These are phyloP conservation scores for Vulpes vulpes DNA, from an alignment of 2,113 vertebrate genomes.

Conservation along the genomic window DNA sequence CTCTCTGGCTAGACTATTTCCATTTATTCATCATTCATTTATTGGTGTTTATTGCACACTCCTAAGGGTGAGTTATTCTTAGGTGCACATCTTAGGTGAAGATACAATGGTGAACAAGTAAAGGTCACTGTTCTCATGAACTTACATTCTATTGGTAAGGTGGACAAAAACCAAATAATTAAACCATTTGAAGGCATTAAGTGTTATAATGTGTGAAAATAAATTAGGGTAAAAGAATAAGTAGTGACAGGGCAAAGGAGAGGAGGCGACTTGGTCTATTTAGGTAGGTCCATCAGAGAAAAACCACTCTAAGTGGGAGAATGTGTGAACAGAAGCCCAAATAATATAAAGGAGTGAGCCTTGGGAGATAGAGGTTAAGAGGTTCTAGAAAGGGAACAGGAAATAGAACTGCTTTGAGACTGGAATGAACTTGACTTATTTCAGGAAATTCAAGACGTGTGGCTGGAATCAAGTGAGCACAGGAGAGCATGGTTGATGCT, in stretches of 20 bases:
- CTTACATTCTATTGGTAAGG: neutral
- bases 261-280: neutral
- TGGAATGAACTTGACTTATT: neutral
- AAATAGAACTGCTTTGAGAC: neutral
- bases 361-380: neutral
- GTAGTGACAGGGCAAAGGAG: neutral
- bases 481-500: neutral
- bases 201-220: neutral
- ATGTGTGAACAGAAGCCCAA: neutral
- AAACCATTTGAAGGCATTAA: neutral
- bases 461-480: neutral
- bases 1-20: neutral
- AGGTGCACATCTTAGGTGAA: neutral
- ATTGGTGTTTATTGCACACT: neutral
- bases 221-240: neutral
- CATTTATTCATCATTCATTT: neutral
- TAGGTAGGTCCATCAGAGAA: neutral
- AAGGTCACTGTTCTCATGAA: neutral
- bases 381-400: neutral
- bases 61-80: neutral
- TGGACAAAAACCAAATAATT: neutral
- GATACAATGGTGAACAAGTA: neutral
- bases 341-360: neutral
- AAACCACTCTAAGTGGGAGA: neutral
- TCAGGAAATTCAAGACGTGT: neutral